These are phyloP conservation scores for Xyrichtys novacula DNA, from an alignment of 2,797 vertebrate genomes.

Conservation along the genomic window DNA sequence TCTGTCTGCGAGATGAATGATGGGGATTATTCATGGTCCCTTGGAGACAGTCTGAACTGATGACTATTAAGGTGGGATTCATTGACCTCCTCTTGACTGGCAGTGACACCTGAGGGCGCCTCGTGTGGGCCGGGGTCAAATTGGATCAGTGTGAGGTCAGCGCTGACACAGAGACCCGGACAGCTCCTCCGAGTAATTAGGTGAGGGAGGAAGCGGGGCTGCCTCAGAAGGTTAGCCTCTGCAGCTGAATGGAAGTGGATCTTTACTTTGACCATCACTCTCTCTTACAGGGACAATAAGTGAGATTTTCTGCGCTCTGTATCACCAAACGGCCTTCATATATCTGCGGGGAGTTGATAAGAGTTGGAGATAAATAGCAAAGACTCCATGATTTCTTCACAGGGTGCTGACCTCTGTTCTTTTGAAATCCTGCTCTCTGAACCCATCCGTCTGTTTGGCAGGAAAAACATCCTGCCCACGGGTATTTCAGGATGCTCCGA, in stretches of 20 bases:
- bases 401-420: slow-evolving; percentile 30
- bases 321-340: slow-evolving; percentile 32
- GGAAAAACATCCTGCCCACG: slow-evolving; percentile 17
- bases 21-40: slow-evolving; percentile 65
- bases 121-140: slow-evolving; percentile 63
- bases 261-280: slow-evolving; percentile 25
- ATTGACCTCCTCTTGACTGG: slow-evolving; percentile 72
- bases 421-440: slow-evolving; percentile 9
- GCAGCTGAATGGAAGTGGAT: slow-evolving; percentile 23
- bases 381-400: slow-evolving; percentile 38
- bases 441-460: slow-evolving; percentile 13
- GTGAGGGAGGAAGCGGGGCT: slow-evolving; percentile 35
- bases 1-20: slow-evolving; percentile 57
- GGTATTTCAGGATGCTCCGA: not conserved
- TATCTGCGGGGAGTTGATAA: slow-evolving; percentile 37
- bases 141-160: slow-evolving; percentile 65
- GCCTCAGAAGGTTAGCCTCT: slow-evolving; percentile 28
- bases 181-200: slow-evolving; percentile 73
- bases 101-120: slow-evolving; percentile 51
- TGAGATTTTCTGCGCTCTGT: slow-evolving; percentile 20
- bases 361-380: slow-evolving; percentile 49
- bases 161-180: slow-evolving; percentile 58
- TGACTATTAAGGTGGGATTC: slow-evolving; percentile 62
- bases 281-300: slow-evolving; percentile 29
- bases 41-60: slow-evolving; percentile 61